Percentiles rank a stretch among this genome's conserved stretches.
These are phyloP conservation scores for Bicyclus anynana DNA, from an alignment of 1,140 invertebrate genomes.

Conservation along the genomic window DNA sequence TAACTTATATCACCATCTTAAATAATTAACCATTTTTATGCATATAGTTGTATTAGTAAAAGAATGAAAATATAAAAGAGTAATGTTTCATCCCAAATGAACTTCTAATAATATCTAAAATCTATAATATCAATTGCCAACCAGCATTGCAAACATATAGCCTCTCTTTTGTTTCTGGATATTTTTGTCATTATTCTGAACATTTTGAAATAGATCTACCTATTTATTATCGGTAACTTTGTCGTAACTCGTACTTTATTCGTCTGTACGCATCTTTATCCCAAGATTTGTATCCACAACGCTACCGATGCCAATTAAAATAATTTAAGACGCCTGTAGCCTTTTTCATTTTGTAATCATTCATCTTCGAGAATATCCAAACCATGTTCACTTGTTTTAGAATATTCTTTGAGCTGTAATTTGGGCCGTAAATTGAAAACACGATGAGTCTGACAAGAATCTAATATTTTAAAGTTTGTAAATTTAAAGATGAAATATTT, in stretches of 20 bases:
- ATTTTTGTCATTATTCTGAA: too few species aligned
- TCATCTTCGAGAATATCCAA: constrained; percentile 66
- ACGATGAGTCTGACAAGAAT: constrained; percentile 4
- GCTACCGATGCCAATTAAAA: constrained; percentile 78
- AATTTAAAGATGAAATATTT: not conserved
- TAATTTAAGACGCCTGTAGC: constrained; percentile 73
- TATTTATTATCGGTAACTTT: not conserved
- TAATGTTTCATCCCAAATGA: too few species aligned
- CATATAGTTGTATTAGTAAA: not conserved
- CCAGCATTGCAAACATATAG: too few species aligned
- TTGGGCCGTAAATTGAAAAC: constrained; percentile 23
- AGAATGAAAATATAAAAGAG: too few species aligned
- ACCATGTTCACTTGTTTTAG: constrained; percentile 64
- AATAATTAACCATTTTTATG: not conserved
- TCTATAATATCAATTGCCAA: too few species aligned
- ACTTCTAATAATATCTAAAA: too few species aligned
- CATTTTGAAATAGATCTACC: too few species aligned
- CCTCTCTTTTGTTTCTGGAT: too few species aligned
- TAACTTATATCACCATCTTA: not conserved
- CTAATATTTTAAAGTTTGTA: not conserved
- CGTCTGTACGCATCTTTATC: constrained; percentile 6
- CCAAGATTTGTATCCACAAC: constrained; percentile 28
- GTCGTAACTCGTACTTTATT: constrained; percentile 10
- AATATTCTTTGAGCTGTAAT: constrained; percentile 20
- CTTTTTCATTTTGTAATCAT: constrained; percentile 74